phyloP scores from a whole-genome alignment of 2,888 invertebrate genomes.

The Nysson spinosus region DNA sequence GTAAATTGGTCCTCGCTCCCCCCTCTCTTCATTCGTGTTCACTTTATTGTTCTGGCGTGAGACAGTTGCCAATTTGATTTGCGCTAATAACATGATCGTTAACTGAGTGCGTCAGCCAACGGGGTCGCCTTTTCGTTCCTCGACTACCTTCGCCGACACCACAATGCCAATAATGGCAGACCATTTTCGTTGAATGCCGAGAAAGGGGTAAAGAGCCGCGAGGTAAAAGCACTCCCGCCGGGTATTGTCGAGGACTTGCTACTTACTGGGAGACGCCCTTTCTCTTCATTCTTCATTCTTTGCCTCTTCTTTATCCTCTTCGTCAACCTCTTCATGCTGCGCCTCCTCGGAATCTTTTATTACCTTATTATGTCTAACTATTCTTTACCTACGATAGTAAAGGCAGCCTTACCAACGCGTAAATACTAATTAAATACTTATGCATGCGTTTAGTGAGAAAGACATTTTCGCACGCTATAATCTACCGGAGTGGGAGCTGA shows the following conservation, averaged over 20 bases:
- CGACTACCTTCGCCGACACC: slow-evolving; percentile 55
- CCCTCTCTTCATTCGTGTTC: background rate
- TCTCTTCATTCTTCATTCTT: slow-evolving; percentile 12
- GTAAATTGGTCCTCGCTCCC: slow-evolving; percentile 40
- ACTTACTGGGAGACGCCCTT: slow-evolving; percentile 32
- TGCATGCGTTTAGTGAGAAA: too few species aligned
- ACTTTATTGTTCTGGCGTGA: slow-evolving; percentile 42
- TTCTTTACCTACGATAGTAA: too few species aligned
- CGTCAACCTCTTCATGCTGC: slow-evolving; percentile 1
- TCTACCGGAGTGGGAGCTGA: too few species aligned
- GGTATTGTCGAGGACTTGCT: slow-evolving; percentile 59
- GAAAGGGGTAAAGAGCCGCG: slow-evolving; percentile 55
- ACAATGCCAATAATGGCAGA: slow-evolving; percentile 69
- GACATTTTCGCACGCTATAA: too few species aligned
- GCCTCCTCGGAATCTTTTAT: background rate
- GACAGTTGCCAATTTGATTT: slow-evolving; percentile 63
- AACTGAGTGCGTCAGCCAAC: slow-evolving; percentile 49
- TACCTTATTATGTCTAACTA: slow-evolving; percentile 12
- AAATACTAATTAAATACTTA: too few species aligned
- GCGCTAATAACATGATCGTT: slow-evolving; percentile 70
- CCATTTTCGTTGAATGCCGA: slow-evolving; percentile 63
- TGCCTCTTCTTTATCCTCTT: background rate
- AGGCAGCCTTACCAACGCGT: too few species aligned
- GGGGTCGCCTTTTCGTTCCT: slow-evolving; percentile 31
- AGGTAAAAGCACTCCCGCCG: slow-evolving; percentile 67